Evolutionary conservation across 2,888 invertebrate genomes (phyloP), one percentile per base, ranked within the genome.

Genomic region (Miltochrista miniata): DNA sequence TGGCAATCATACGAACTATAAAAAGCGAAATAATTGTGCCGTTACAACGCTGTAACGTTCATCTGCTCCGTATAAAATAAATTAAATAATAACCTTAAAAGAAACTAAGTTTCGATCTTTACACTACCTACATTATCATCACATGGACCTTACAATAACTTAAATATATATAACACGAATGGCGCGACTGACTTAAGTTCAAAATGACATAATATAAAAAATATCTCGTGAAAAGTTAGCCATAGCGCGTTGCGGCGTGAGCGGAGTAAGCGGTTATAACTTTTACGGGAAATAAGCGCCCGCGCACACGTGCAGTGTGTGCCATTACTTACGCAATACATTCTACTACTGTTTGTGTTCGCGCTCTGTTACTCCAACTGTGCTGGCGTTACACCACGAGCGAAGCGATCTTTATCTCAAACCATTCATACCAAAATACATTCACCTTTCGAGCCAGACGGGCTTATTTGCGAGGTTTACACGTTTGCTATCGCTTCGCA

Each of bases 111-210:
- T 78, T 74, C 68, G 74, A 76, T 72, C 66, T 56, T 47, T 51
- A 64, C 69, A 56, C 51, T 59, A 62, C 45, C 55, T 61, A 62
- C 64, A 70, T 54, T 63, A 63, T 67, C 70, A 68, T 82, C 81
- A 79, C 82, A 79, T 80, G 71, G 68, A 68, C 59, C 60, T 68
- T 66, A 69, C 61, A 63, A 64, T 46, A 54, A 46, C 74, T 79
- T 76, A 79, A 73, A 76, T 74, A 73, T 65, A 76, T 71, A 64
- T 66, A 80, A 75, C 72, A 83, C 83, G 84, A 87, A 90, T 90
- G 91, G 90, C 88, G 85, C 87, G 85, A 83, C 85, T 90, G 87
- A 88, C 90, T 90, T 87, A 87, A 52, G 48, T 65, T 74, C 74
- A 79, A 61, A 62, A 76, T 80, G 79, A 83, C 83, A 84, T 87